Percentiles rank a stretch among this genome's conserved stretches.
Evolutionary conservation across 2,797 vertebrate species (phyloP).

Genomic region (Labroides dimidiatus): DNA sequence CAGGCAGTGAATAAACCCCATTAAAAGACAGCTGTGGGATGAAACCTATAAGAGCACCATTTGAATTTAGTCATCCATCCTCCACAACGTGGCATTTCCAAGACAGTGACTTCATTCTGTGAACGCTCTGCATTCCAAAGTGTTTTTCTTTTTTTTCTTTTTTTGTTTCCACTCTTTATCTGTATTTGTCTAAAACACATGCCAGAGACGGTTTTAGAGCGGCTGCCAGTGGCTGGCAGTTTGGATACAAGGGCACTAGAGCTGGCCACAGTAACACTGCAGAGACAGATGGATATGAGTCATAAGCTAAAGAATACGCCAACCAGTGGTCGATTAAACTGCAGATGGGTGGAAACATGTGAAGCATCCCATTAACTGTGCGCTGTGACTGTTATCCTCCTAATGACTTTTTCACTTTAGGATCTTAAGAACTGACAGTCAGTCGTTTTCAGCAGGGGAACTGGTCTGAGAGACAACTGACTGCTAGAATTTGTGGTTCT

Average conservation of each 20-base stretch:
- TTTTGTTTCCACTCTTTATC: constrained; percentile 32
- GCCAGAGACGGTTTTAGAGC: constrained; percentile 47
- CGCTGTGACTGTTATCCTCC: constrained; percentile 53
- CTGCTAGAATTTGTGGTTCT: constrained; percentile 14
- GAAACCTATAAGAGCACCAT: constrained; percentile 8
- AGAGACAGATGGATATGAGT: constrained; percentile 67
- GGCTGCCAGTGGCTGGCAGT: constrained; percentile 53
- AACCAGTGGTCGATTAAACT: constrained; percentile 61
- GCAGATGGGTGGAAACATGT: constrained; percentile 53
- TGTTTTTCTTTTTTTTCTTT: constrained; percentile 30
- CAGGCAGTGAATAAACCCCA: background rate
- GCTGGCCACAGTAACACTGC: constrained; percentile 39
- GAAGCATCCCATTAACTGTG: constrained; percentile 58
- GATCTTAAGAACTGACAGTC: constrained; percentile 46
- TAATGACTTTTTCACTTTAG: constrained; percentile 62
- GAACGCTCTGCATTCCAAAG: constrained; percentile 26
- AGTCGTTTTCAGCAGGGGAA: constrained; percentile 35
- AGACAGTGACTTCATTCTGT: constrained; percentile 14
- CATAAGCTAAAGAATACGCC: constrained; percentile 57
- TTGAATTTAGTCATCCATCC: constrained; percentile 23
- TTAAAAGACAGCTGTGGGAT: constrained; percentile 3
- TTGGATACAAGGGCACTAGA: constrained; percentile 54
- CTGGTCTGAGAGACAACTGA: background rate
- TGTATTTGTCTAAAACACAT: constrained; percentile 26
- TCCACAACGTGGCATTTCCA: constrained; percentile 12